Conservation (phyloP, 2,888 invertebrate genomes). For the Platynereis dumerilii region DNA sequence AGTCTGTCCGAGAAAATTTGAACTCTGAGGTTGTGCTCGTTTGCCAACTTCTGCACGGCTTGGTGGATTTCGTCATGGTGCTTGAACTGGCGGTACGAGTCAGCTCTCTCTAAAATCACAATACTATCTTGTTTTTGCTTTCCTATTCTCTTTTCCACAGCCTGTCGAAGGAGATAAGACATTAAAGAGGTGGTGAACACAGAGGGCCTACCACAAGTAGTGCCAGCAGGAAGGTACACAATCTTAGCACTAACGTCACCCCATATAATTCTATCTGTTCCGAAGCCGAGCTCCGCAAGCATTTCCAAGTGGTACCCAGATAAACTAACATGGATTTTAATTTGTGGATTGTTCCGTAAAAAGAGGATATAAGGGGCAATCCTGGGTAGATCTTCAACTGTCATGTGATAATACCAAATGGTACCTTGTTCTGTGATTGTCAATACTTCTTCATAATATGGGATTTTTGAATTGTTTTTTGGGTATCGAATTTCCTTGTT, state of each 20-base stretch:
- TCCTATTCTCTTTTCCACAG: background rate
- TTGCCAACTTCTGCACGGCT: conserved; percentile 7
- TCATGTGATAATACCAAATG: conserved; percentile 23
- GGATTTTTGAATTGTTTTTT: background rate
- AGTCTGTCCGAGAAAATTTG: conserved; percentile 13
- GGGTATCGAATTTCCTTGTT: background rate
- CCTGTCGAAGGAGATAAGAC: conserved; percentile 7
- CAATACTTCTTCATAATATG: conserved; percentile 21
- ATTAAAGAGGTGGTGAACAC: conserved; percentile 18
- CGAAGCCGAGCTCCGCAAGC: conserved; percentile 11
- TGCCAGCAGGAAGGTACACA: conserved; percentile 19
- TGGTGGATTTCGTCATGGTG: conserved; percentile 16
- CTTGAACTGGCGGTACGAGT: conserved; percentile 9
- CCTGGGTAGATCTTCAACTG: conserved; percentile 17
- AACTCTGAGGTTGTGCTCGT: background rate
- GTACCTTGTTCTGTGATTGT: conserved; percentile 18
- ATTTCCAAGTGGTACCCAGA: conserved; percentile 12
- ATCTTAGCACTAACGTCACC: conserved; percentile 7
- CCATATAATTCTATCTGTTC: conserved; percentile 5
- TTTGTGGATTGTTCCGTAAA: conserved; percentile 15
- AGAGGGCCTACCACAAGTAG: conserved; percentile 22
- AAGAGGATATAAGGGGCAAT: conserved; percentile 15
- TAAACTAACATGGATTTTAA: conserved; percentile 14
- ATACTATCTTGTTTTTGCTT: conserved; percentile 8
- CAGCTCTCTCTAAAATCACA: conserved; percentile 7